Evolutionary conservation across 2,888 invertebrate genomes (phyloP), one percentile per base, ranked within the genome.

Genomic region (Diplolepis rosae): DNA sequence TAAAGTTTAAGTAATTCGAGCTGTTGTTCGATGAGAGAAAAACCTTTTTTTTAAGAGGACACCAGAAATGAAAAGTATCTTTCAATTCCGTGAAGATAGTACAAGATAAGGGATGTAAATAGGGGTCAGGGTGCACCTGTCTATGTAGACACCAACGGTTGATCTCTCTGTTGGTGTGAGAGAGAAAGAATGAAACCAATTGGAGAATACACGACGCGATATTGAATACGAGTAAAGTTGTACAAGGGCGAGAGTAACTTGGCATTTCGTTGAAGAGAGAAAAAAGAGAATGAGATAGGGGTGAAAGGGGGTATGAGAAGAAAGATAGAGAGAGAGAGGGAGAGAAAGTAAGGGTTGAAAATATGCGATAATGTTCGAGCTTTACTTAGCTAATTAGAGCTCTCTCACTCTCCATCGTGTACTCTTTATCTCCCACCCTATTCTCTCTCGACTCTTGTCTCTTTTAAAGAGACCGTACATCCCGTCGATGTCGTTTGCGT

Each of bases 311-410:
- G 66, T 65, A n/a, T n/a, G 51, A 61, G 48, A 24, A 65, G 28
- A 48, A 51, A 66, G 76, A 72, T 65, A 70, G 61, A 52, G 71
- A 72, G 73, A 75, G 68, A 72, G 48, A 66, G 56, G 50, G 68
- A 56, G 65, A 68, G 74, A 81, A 81, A n/a, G n/a, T n/a, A 80
- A 78, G 84, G 84, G 80, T 84, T 83, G 83, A 83, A 87, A 87
- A 85, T 86, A 87, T 87, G 87, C 85, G 88, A 88, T 87, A 88
- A 88, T 86, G 84, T 86, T 80, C 79, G 79, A 82, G 87, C 88
- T 88, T 88, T 88, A 88, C 88, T 88, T 87, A 88, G 87, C 88
- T 88, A 88, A 88, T 88, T 88, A 88, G 85, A 82, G 74, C 74
- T 75, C 74, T 77, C 70, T 68, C 52, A 50, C 54, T 66, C 69